Evolutionary conservation across 2,888 invertebrate genomes (phyloP).

Genomic region (Caenorhabditis plicata): DNA sequence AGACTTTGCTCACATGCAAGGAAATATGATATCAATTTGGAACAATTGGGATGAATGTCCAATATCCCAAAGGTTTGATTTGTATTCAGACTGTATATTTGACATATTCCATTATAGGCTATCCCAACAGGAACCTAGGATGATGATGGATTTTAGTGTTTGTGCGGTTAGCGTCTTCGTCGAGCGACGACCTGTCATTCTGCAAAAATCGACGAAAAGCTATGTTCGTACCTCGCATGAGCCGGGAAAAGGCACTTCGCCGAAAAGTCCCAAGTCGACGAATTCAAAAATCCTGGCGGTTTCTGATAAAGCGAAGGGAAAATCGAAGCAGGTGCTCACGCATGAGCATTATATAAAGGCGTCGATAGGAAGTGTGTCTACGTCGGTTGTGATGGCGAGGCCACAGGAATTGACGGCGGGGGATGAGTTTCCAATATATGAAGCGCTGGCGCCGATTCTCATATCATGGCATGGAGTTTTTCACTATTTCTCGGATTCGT

Average conservation of each 20-base stretch:
- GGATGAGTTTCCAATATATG: constrained; percentile 56
- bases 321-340: no score
- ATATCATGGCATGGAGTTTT: constrained; percentile 51
- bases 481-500: constrained; percentile 12
- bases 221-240: no score
- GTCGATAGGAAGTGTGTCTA: constrained; percentile 26
- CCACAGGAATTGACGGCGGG: constrained; percentile 44
- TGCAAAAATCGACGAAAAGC: background rate
- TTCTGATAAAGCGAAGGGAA: background rate
- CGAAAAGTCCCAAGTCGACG: constrained; percentile 4
- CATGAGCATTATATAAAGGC: no score
- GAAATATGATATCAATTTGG: constrained; percentile 9
- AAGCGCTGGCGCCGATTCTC: constrained; percentile 53
- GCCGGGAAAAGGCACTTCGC: background rate
- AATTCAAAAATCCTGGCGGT: no score
- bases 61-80: constrained; percentile 10
- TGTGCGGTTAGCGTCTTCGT: constrained; percentile 14
- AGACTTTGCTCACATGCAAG: constrained; percentile 27
- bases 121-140: constrained; percentile 27
- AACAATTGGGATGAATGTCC: constrained; percentile 28
- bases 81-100: no score
- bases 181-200: constrained; percentile 12
- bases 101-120: no score
- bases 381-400: constrained; percentile 43
- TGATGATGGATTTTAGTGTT: constrained; percentile 29